Percentiles rank a stretch among this genome's conserved stretches.
Conservation (phyloP, 1,140 invertebrate species). For the Drosophila teissieri region DNA sequence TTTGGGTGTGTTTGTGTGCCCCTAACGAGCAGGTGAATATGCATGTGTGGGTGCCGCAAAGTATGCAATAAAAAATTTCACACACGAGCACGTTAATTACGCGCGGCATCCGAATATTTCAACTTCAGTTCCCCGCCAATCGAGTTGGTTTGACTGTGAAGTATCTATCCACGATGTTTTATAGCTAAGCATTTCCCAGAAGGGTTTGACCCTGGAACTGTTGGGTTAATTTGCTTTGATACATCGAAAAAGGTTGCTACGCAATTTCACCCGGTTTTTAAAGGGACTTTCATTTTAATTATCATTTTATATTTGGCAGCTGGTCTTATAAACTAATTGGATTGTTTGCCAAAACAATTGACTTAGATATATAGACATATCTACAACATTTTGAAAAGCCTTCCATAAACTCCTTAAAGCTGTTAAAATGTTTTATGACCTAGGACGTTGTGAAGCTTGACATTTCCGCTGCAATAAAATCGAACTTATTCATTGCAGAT, state of each 20-base stretch:
- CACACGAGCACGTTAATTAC: conserved; percentile 78
- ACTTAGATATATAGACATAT: too few relatives aligned
- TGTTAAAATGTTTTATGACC: too few relatives aligned
- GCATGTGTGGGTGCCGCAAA: conserved; percentile 53
- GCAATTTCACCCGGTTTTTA: neutral
- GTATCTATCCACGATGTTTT: neutral
- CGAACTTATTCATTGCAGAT: neutral
- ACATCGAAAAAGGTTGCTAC: neutral
- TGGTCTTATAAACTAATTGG: neutral
- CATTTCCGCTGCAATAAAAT: too few relatives aligned
- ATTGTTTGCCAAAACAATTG: too few relatives aligned
- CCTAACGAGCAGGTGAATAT: conserved; percentile 65
- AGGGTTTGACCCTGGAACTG: neutral
- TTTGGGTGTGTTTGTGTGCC: conserved; percentile 20
- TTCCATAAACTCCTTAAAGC: too few relatives aligned
- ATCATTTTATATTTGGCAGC: neutral
- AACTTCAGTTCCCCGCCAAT: conserved; percentile 27
- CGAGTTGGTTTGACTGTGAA: neutral
- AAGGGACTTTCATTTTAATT: conserved; percentile 4
- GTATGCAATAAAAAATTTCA: conserved; percentile 81
- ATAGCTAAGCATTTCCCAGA: conserved; percentile 10
- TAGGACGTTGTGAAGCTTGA: neutral
- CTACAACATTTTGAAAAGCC: too few relatives aligned
- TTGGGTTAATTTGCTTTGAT: conserved; percentile 1
- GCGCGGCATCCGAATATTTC: conserved; percentile 38